Evolutionary conservation across 64 coral and sea anemone genomes (phyloP).

Genomic region (Montipora capricornis): DNA sequence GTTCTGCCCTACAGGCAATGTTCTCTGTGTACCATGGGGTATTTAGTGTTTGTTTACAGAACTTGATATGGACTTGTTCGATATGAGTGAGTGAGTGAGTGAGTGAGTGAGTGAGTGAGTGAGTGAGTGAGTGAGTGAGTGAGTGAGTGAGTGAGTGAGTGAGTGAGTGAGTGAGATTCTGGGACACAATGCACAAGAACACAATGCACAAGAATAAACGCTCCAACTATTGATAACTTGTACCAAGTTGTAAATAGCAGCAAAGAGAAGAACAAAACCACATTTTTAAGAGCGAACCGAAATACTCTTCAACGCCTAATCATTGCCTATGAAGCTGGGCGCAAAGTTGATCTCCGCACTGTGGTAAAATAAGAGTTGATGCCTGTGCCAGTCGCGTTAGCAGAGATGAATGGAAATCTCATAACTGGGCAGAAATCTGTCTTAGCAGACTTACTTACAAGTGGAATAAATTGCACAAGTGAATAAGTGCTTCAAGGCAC

Average conservation of each 20-base stretch:
- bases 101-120: no score
- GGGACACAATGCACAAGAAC: conserved; percentile 66
- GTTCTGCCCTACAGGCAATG: no score
- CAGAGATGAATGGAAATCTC: no score
- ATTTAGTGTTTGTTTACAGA: no score
- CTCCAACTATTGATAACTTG: conserved; percentile 8
- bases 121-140: neutral
- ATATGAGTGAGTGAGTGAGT: no score
- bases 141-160: no score
- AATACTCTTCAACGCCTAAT: neutral
- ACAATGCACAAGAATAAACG: conserved; percentile 71
- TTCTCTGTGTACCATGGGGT: no score
- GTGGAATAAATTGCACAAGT: conserved; percentile 67
- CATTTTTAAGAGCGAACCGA: conserved; percentile 43
- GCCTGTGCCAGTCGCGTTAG: conserved; percentile 14
- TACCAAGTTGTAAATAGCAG: conserved; percentile 48
- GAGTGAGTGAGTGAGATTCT: conserved; percentile 7
- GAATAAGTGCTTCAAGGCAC: conserved; percentile 33
- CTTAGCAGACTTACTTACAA: neutral
- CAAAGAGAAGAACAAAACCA: conserved; percentile 49
- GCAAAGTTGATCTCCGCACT: conserved; percentile 63
- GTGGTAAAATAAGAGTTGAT: conserved; percentile 68
- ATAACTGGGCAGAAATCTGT: no score
- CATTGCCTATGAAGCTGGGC: neutral
- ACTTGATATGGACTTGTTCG: no score